These are phyloP conservation scores for Medauroidea extradentata DNA, from an alignment of 1,140 invertebrate species.

Conservation along the genomic window DNA sequence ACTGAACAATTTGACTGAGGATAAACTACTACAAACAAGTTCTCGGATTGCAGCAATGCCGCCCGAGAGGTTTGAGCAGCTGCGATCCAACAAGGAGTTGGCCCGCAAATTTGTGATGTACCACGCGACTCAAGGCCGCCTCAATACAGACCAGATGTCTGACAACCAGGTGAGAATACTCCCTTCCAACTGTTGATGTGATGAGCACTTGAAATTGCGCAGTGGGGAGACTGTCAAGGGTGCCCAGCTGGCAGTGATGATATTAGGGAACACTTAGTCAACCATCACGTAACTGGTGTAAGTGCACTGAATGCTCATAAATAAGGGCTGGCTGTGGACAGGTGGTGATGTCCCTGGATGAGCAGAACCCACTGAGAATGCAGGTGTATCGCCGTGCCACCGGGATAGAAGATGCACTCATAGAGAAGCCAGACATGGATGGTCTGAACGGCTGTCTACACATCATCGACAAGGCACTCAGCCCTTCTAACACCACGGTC, in stretches of 20 bases:
- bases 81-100: constrained; percentile 36
- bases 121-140: constrained; percentile 39
- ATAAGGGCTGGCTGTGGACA: constrained; percentile 13
- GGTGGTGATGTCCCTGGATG: constrained; percentile 42
- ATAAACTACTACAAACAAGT: no score
- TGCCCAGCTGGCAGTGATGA: no score
- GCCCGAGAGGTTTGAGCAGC: constrained; percentile 30
- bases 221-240: no score
- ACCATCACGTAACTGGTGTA: no score
- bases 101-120: constrained; percentile 41
- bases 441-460: constrained; percentile 54
- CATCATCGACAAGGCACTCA: constrained; percentile 48
- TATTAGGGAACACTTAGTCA: no score
- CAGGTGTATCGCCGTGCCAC: constrained; percentile 40
- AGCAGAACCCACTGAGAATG: constrained; percentile 41
- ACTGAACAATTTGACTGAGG: no score
- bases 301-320: no score
- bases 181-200: no score
- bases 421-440: constrained; percentile 45
- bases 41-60: constrained; percentile 34
- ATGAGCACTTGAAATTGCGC: no score
- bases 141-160: constrained; percentile 38
- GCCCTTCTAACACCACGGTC: constrained; percentile 43
- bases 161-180: constrained; percentile 40
- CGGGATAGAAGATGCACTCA: constrained; percentile 46